phyloP scores from a whole-genome alignment of 2,797 vertebrate genomes.

The Poeciliopsis infans region DNA sequence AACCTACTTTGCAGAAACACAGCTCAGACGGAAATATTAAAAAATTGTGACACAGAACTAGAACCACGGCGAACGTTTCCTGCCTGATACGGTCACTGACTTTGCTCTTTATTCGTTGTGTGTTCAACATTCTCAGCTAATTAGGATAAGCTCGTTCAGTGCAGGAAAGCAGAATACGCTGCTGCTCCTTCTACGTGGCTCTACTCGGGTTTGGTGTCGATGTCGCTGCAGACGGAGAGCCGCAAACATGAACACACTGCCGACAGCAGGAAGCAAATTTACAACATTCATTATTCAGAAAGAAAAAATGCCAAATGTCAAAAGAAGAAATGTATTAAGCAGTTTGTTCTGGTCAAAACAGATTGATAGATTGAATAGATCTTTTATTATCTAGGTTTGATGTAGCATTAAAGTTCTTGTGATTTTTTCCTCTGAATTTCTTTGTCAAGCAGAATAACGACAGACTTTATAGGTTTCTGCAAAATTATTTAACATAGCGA shows the following conservation, averaged over 20 bases:
- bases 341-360: not conserved
- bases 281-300: not conserved
- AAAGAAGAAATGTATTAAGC: too few species aligned
- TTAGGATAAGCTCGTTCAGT: conserved; percentile 19
- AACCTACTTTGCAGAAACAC: not conserved
- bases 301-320: not conserved
- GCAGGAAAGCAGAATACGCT: conserved; percentile 20
- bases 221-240: conserved; percentile 1
- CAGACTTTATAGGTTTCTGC: too few species aligned
- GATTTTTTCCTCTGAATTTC: too few species aligned
- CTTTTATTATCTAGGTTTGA: too few species aligned
- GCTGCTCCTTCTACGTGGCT: not conserved
- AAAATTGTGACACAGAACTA: not conserved
- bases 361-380: too few species aligned
- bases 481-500: too few species aligned
- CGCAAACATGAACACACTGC: not conserved
- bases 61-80: not conserved
- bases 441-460: too few species aligned
- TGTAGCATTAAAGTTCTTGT: too few species aligned
- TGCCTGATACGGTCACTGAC: conserved; percentile 2
- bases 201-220: conserved; percentile 12
- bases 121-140: conserved; percentile 19
- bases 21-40: not conserved
- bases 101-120: conserved; percentile 22
- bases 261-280: conserved; percentile 5